Base-by-base conservation (phyloP, 2,113 vertebrate genomes). In the Notarius quadriscutis region DNA sequence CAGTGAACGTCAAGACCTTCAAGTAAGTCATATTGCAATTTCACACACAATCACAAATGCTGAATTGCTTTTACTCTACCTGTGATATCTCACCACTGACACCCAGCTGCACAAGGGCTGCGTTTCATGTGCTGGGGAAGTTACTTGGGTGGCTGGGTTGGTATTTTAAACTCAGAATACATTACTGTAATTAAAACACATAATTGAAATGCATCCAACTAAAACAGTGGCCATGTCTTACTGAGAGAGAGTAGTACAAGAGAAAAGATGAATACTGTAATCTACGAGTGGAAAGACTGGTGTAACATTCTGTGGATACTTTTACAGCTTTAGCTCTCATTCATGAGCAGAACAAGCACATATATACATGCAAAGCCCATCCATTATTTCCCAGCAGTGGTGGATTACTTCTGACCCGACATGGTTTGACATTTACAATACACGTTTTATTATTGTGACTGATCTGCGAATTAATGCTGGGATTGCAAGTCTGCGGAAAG, bases 361-460 rank as follows among this genome's bases (percentile, higher is more conserved):
- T 41, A 91, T 94, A 74, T 15, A 30, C 75, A 90, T 91, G 88
- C 86, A 91, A 93, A 95, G 94, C 90, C 93, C 92, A 94, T 95
- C 93, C 91, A 94, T 95, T 95, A 94, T 95, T 95, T 94, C 94
- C 93, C 93, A 92, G 92, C 89, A 91, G 93, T 93, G 92, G 91
- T 91, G 92, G 94, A 95, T 94, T 95, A 94, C 93, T 91, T 63
- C 81, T 91, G 85, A 89, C 87, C 92, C 90, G 93, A 89, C 91
- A 90, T 91, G 93, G 91, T 94, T 95, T 95, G 95, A 95, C 95
- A 95, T 96, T 96, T 95, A 94, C 94, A 94, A 91, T 94, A 94
- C 94, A 94, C 93, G 94, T 95, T 95, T 95, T 95, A 95, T 95
- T 95, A 95, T 96, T 95, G 93, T 91, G 94, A 93, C 91, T 95